Base-by-base conservation (phyloP, 2,888 invertebrate species). In the Sipha maydis region DNA sequence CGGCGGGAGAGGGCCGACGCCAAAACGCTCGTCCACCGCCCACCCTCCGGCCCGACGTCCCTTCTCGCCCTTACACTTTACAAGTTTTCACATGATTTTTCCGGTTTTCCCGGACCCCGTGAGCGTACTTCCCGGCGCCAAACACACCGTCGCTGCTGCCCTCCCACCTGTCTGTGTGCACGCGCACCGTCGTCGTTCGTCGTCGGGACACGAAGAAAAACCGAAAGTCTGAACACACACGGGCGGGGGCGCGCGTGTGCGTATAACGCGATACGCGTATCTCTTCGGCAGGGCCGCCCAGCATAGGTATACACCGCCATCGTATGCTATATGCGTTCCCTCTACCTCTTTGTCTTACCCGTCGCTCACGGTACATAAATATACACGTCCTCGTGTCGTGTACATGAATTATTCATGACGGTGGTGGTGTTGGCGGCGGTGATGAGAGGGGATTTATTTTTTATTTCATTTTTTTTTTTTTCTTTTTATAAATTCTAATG, bases 61-160 rank as follows among this genome's bases (percentile, higher is more conserved):
- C 28, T 9, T 19, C 17, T 31, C 86, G 14, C 76, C 28, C 31
- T 61, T 41, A 69, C 82, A 76, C 76, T 88, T 88, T 82, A 88
- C 88, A 88, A 88, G 88, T 88, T 88, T 88, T 88, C 88, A 82
- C 88, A 88, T 88, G 88, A 88, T 88, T 88, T 88, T 88, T 88
- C 88, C 88, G 88, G 88, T 88, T 73, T 86, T 86, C 79, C 86
- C 79, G 79, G 83, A 34, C 78, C 69, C 78, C 69, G 69, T 77
- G 54, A 71, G 71, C 86, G 88, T 25, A 88, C 88, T 88, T 88
- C 88, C 88, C 88, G 88, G 88, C 88, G 88, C 88, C 88, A 88
- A 88, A 75, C 54, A 73, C 86, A 86, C 48, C 48, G 48, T 11
- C 48, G 79, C 86, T 67, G 75, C 38, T 75, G 61, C 82, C 86